These are phyloP conservation scores for Rhimphoctona megacephalus DNA, from an alignment of 2,888 invertebrate genomes.

Conservation along the genomic window DNA sequence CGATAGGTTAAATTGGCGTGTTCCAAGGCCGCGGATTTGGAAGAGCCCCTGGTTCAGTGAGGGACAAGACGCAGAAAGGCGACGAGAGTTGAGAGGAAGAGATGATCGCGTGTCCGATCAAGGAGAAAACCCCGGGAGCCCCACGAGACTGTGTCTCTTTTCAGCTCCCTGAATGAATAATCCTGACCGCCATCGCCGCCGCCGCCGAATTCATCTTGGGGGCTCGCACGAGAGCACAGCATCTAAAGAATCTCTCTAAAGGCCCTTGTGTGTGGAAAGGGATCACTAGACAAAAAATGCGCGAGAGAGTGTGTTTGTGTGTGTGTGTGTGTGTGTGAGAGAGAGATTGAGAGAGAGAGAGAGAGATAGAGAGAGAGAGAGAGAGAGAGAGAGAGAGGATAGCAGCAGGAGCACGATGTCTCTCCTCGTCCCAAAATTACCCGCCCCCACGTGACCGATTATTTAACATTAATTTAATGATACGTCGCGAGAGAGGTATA, in stretches of 20 bases:
- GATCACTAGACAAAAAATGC: conserved; percentile 9
- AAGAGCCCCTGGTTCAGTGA: conserved; percentile 33
- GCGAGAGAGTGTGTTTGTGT: background rate
- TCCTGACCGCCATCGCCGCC: conserved; percentile 72
- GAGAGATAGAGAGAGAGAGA: too few relatives aligned
- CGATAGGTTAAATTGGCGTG: conserved; percentile 78
- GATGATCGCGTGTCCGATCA: conserved; percentile 82
- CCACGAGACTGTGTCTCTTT: conserved; percentile 73
- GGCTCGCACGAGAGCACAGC: conserved; percentile 46
- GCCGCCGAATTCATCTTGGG: conserved; percentile 66
- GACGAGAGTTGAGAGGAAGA: conserved; percentile 49
- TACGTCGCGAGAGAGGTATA: conserved; percentile 71
- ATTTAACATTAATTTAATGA: conserved; percentile 82
- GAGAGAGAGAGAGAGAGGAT: background rate
- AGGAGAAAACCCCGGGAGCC: conserved; percentile 79
- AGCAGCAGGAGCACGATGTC: conserved; percentile 45
- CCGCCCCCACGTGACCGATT: conserved; percentile 80
- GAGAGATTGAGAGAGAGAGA: too few relatives aligned
- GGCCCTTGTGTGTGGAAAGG: background rate
- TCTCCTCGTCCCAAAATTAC: conserved; percentile 73
- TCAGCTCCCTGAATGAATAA: conserved; percentile 81
- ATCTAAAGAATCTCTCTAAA: conserved; percentile 38
- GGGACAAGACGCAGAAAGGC: conserved; percentile 45
- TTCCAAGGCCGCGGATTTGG: conserved; percentile 78
- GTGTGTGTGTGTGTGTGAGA: too few relatives aligned